A percentile compares a stretch with the other conserved stretches of the same genome.
Conservation (phyloP, 92 coral and sea anemone species). For the Paramuricea clavata region DNA sequence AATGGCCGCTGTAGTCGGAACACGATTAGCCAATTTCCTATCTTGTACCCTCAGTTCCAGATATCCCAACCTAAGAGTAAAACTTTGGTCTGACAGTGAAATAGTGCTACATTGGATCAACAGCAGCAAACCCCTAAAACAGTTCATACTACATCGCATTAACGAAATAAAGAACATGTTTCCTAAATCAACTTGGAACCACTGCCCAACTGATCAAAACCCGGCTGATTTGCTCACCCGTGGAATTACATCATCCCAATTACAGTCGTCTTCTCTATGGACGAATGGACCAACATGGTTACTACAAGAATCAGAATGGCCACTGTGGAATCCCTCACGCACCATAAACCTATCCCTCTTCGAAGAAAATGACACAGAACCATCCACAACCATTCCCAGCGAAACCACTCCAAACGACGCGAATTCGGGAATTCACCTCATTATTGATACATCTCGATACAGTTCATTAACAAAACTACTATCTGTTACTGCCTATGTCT, state of each 20-base stretch:
- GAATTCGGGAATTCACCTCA: neutral
- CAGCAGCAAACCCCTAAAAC: slow-evolving; percentile 48
- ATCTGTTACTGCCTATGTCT: too few species aligned
- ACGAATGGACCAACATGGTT: slow-evolving; percentile 58
- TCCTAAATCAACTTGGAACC: slow-evolving; percentile 39
- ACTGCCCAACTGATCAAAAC: slow-evolving; percentile 68
- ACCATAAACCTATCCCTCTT: slow-evolving; percentile 16
- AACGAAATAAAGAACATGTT: slow-evolving; percentile 42
- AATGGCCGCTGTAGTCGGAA: too few species aligned
- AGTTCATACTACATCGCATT: too few species aligned
- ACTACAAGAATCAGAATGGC: slow-evolving; percentile 62
- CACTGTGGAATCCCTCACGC: slow-evolving; percentile 31
- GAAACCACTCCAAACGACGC: neutral
- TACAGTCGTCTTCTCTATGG: slow-evolving; percentile 49
- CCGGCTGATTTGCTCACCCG: too few species aligned
- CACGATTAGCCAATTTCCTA: too few species aligned
- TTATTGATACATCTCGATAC: too few species aligned
- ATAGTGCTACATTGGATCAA: slow-evolving; percentile 69
- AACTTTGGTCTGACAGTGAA: slow-evolving; percentile 67
- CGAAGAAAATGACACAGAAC: slow-evolving; percentile 3
- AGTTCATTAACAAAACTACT: too few species aligned
- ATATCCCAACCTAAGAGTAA: slow-evolving; percentile 45
- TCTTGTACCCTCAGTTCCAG: too few species aligned
- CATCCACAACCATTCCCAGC: too few species aligned
- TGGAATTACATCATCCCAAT: too few species aligned